Conservation (phyloP, 2,888 invertebrate genomes). For the Creontiades dilutus region DNA sequence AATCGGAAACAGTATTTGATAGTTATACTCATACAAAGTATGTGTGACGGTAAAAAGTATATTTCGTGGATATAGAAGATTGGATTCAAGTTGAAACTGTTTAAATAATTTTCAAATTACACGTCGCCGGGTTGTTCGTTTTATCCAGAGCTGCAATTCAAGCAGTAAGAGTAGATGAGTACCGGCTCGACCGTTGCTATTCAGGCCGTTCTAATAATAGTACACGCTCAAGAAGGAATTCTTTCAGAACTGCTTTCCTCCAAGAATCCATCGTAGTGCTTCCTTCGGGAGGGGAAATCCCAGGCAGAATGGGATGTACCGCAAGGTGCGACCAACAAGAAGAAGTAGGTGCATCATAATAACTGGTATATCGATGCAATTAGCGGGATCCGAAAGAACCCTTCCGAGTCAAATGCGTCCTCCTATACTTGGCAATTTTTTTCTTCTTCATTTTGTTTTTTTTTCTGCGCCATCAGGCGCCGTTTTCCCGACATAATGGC, state of each 20-base stretch:
- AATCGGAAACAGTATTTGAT: no score
- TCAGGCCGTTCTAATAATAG: conserved; percentile 32
- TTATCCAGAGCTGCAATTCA: not conserved
- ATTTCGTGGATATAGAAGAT: no score
- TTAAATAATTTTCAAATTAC: conserved; percentile 22
- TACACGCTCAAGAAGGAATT: conserved; percentile 1
- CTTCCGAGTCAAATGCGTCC: conserved; percentile 33
- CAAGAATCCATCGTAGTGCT: not conserved
- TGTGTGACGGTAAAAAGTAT: no score
- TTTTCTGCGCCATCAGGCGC: conserved; percentile 1
- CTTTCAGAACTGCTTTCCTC: conserved; percentile 21
- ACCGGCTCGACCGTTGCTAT: not conserved
- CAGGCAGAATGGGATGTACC: conserved; percentile 13
- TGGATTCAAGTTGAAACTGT: not conserved
- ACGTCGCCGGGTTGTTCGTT: not conserved
- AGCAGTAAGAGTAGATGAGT: not conserved
- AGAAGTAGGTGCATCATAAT: conserved; percentile 42
- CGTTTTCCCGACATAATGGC: conserved; percentile 48
- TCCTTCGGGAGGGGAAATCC: not conserved
- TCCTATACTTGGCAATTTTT: conserved; percentile 26
- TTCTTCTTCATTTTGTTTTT: not conserved
- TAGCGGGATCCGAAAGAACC: conserved; percentile 13
- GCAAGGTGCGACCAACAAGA: conserved; percentile 25
- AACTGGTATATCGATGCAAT: conserved; percentile 37
- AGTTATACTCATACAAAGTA: no score